Evolutionary conservation across 2,888 invertebrate species (phyloP), one percentile per base, ranked within the genome.

Genomic region (Acleris holmiana): DNA sequence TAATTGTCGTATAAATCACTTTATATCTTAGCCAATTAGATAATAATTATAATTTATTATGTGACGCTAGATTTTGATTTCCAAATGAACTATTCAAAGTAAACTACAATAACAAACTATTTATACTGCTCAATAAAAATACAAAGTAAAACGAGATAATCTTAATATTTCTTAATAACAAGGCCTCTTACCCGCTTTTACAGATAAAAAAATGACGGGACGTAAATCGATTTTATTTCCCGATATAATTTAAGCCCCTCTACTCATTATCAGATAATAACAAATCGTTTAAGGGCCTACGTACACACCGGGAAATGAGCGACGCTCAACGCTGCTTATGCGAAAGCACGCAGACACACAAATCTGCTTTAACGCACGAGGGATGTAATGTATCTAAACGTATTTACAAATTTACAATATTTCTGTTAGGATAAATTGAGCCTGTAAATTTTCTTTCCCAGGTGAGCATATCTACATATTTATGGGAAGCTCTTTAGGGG

Each of bases 401-500:
- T 90, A 89, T 90, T 89, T 90, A 91, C 88, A 89, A 85, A 89
- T 90, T 89, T 90, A 91, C 88, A 89, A 86, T 88, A 88, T 87
- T 89, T 89, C 86, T 90, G 88, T 88, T 88, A 85, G 84, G 85
- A 91, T 91, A 91, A 91, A 92, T 91, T 89, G 85, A 82, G 78
- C 74, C 76, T 84, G 84, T 89, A 91, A 91, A 91, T 91, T 90
- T 82, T 79, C 80, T 87, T 85, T 87, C 86, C 85, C 91, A 92
- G 91, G 91, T 91, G 90, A 91, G 88, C 84, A 90, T 90, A 91
- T 91, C 91, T 91, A 88, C 89, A 91, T 91, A 91, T 91, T 91
- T 92, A 92, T 90, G 84, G 83, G 86, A 87, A 82, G 83, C 84
- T 73, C 71, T 76, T 88, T 85, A 84, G 86, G 87, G 90, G 88